A percentile compares a stretch with the other conserved stretches of the same genome.
Conservation (phyloP, 2,113 vertebrate species). For the Gnathonemus echidnorhynchus region DNA sequence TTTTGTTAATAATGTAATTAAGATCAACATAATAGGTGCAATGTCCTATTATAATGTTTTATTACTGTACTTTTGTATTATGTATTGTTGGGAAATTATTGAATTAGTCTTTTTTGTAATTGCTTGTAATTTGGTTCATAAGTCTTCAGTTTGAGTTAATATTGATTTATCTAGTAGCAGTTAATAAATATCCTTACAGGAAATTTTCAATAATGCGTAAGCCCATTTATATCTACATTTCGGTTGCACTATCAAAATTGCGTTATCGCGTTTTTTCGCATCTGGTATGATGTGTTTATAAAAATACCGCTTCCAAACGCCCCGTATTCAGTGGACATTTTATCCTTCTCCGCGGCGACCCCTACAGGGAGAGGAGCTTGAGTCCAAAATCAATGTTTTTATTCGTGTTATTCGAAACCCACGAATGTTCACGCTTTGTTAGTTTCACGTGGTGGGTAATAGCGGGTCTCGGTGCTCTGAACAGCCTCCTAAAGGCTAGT, state of each 20-base stretch:
- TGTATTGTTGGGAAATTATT: neutral
- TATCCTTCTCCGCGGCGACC: conserved; percentile 11
- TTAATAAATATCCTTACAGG: neutral
- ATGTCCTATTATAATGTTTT: neutral
- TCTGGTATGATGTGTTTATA: neutral
- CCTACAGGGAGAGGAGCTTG: conserved; percentile 14
- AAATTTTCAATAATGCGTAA: neutral
- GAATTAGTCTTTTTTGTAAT: neutral
- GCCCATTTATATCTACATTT: neutral
- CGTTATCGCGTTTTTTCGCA: neutral
- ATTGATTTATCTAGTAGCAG: neutral
- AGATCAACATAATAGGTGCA: neutral
- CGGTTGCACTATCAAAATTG: neutral
- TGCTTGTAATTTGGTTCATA: neutral
- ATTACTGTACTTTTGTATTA: neutral
- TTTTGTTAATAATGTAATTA: neutral
- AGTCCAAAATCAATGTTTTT: neutral
- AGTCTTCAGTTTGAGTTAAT: neutral
- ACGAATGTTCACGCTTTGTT: conserved; percentile 9
- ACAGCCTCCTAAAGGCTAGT: neutral
- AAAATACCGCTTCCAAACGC: neutral
- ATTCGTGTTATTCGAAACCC: neutral
- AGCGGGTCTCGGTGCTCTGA: neutral
- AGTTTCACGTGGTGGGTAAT: conserved; percentile 8
- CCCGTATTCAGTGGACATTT: neutral